Evolutionary conservation across 2,113 vertebrate species (phyloP).

Genomic region (Sorex araneus): DNA sequence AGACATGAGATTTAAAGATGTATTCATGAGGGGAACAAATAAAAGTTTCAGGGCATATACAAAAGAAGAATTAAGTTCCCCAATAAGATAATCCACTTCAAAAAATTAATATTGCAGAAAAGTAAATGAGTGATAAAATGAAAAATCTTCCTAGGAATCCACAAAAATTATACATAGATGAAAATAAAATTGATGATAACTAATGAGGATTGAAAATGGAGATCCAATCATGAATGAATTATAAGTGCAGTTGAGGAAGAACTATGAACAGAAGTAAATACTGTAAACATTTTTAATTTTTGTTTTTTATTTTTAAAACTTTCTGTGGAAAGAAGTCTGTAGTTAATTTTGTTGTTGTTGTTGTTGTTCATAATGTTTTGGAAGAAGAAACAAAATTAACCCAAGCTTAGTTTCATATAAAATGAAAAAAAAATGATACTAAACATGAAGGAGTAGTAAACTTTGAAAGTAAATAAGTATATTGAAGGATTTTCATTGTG

Average conservation of each 20-base stretch:
- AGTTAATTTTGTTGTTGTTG: background rate
- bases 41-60: background rate
- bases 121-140: background rate
- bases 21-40: constrained; percentile 4
- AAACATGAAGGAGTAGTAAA: background rate
- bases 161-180: background rate
- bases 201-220: background rate
- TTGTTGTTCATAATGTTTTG: background rate
- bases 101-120: background rate
- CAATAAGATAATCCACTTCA: background rate
- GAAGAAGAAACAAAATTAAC: background rate
- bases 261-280: background rate
- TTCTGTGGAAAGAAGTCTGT: background rate
- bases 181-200: background rate
- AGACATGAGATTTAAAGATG: constrained; percentile 18
- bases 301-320: no score
- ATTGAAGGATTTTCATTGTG: background rate
- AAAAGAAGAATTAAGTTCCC: constrained; percentile 35
- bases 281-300: background rate
- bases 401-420: background rate
- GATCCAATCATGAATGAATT: background rate
- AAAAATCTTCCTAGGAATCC: background rate
- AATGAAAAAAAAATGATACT: background rate
- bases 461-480: background rate
- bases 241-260: background rate